These are phyloP conservation scores for Brachionus angularis DNA, from an alignment of 1,140 invertebrate genomes.

Conservation along the genomic window DNA sequence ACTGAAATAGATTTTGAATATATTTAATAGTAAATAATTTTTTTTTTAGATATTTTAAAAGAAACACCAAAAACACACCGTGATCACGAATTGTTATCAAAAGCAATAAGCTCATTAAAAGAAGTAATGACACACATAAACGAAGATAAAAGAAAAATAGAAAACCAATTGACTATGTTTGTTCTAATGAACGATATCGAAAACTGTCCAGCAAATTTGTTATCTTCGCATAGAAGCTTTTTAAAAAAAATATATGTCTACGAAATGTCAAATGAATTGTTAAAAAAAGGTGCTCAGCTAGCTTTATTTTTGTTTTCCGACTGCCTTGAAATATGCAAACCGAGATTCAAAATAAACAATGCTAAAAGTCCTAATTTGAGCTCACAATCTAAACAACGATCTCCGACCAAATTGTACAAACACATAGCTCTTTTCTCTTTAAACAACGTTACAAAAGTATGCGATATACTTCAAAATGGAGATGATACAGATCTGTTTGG, in stretches of 20 bases:
- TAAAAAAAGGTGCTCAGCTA: conserved; percentile 77
- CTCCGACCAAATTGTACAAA: conserved; percentile 71
- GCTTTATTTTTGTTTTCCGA: conserved; percentile 88
- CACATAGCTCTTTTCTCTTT: conserved; percentile 82
- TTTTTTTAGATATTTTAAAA: conserved; percentile 77
- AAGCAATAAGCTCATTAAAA: conserved; percentile 77
- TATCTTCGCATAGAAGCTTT: conserved; percentile 84
- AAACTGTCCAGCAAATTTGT: conserved; percentile 82
- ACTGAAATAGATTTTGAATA: background rate
- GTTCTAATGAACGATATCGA: conserved; percentile 96
- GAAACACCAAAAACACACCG: conserved; percentile 78
- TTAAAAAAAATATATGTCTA: conserved; percentile 80
- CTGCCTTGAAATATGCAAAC: conserved; percentile 67
- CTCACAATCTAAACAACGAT: conserved; percentile 48
- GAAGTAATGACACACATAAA: conserved; percentile 89
- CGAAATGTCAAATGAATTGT: conserved; percentile 77
- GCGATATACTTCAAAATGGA: conserved; percentile 79
- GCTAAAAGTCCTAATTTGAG: conserved; percentile 23
- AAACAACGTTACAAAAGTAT: conserved; percentile 78
- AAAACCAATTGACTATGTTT: conserved; percentile 88
- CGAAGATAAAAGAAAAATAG: conserved; percentile 90
- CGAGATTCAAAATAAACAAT: conserved; percentile 32
- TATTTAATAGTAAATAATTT: conserved; percentile 47
- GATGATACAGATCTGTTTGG: conserved; percentile 58
- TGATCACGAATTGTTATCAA: conserved; percentile 75